Evolutionary conservation across 2,797 vertebrate species (phyloP), one percentile per base, ranked within the genome.

Genomic region (Lagodon rhomboides): DNA sequence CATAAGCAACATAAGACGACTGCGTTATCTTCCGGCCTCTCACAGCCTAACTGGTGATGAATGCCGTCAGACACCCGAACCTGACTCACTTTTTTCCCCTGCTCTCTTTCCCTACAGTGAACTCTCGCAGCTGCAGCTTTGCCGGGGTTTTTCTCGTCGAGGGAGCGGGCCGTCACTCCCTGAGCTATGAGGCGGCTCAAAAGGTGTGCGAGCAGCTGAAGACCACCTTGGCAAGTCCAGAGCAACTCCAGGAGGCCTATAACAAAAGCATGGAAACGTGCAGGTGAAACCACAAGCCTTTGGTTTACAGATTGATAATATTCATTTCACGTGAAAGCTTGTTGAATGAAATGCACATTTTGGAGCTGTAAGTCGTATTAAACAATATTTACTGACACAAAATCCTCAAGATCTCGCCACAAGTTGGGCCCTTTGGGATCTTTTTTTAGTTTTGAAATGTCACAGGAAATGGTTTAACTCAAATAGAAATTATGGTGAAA

Each of bases 61-160:
- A 17, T 41, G 9, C 18, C 66, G 9, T 53, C 7, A 44, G 22
- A 81, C 16, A 53, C 43, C 49, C 70, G 12, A 58, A 22, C 1
- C 10, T 66, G 34, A 34, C 34, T 34, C n/a, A n/a, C 20, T 38
- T 3, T 70, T 65, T 62, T 46, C 22, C 50, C 1, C 41, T 7
- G 30, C 30, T 69, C 16, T 83, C n/a, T 34, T 53, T 83, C 9
- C 53, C 47, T 68, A 66, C 4, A 83, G 93, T 93, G 53, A 90
- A 49, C 3, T 20, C 53, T 5, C 87, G 93, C 22, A 83, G 83
- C 75, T 99, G 98, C 95, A 97, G 96, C 74, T 85, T 72, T 43
- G 89, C 51, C 3, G 95, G 97, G 3, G 95, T 99, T 23, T 98
- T 96, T 91, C 94, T 95, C 0, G 94, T 95, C 65, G 95, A 98